These are phyloP conservation scores for Drosophila melanosoma DNA, from an alignment of 2,888 invertebrate genomes.

Conservation along the genomic window DNA sequence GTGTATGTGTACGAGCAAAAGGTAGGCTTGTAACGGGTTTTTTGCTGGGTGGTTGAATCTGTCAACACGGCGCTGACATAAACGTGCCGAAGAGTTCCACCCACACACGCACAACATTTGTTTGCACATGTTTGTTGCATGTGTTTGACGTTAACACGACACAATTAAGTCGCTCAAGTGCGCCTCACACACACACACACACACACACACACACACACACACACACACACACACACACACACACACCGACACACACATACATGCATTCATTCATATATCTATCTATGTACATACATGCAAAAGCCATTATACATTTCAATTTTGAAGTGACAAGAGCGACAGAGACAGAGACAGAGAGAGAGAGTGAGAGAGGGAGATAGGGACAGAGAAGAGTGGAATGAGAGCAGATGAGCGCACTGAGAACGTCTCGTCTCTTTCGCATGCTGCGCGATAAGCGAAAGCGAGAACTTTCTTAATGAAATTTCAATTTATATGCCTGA, in stretches of 20 bases:
- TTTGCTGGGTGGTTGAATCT: slow-evolving; percentile 77
- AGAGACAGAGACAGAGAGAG: neutral
- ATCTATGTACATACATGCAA: slow-evolving; percentile 21
- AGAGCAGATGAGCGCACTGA: slow-evolving; percentile 1
- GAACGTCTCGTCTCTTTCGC: slow-evolving; percentile 12
- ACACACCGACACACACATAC: no score
- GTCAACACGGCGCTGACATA: slow-evolving; percentile 71
- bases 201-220: slow-evolving; percentile 8
- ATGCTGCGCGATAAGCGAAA: slow-evolving; percentile 30
- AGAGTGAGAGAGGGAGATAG: no score
- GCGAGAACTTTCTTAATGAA: slow-evolving; percentile 74
- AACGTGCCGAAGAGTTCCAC: slow-evolving; percentile 52
- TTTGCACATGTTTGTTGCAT: slow-evolving; percentile 79
- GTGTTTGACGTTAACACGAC: slow-evolving; percentile 81
- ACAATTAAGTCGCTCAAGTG: slow-evolving; percentile 81
- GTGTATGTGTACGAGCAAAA: slow-evolving; percentile 28
- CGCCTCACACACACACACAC: slow-evolving; percentile 50
- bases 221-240: slow-evolving; percentile 2
- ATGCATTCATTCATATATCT: neutral
- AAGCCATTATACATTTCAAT: slow-evolving; percentile 77
- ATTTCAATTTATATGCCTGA: slow-evolving; percentile 72
- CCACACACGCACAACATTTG: slow-evolving; percentile 59
- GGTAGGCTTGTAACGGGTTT: slow-evolving; percentile 56
- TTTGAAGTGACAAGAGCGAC: slow-evolving; percentile 58
- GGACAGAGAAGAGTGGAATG: neutral